Conservation (phyloP, 2,888 invertebrate species). For the Argyra leucocephala region DNA sequence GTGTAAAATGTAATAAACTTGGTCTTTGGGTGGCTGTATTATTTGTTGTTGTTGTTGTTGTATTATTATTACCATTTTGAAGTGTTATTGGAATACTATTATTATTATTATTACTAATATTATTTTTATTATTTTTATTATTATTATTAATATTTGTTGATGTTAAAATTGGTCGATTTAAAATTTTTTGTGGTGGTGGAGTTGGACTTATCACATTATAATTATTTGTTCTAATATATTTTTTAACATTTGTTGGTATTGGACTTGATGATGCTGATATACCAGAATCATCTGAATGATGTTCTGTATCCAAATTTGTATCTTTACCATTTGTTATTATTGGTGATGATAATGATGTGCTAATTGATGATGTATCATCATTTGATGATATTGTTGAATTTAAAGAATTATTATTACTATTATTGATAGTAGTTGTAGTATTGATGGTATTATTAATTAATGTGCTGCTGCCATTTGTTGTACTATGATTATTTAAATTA, state of each 20-base stretch:
- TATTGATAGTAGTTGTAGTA: not conserved
- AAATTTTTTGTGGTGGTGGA: slow-evolving; percentile 31
- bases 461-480: not conserved
- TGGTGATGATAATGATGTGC: slow-evolving; percentile 33
- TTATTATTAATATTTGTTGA: not conserved
- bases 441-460: not conserved
- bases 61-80: not conserved
- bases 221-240: slow-evolving; percentile 39
- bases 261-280: slow-evolving; percentile 42
- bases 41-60: slow-evolving; percentile 21
- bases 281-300: slow-evolving; percentile 41
- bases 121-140: not conserved
- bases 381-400: not conserved
- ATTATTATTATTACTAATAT: not conserved
- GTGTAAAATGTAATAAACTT: slow-evolving; percentile 18
- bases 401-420: not conserved
- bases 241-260: slow-evolving; percentile 28
- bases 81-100: not conserved
- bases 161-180: not conserved
- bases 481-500: not conserved
- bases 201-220: slow-evolving; percentile 38
- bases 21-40: slow-evolving; percentile 5
- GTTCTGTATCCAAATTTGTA: slow-evolving; percentile 35
- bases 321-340: slow-evolving; percentile 36
- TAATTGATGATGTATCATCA: slow-evolving; percentile 12